A percentile compares a stretch with the other conserved stretches of the same genome.
Conservation (phyloP, 2,888 invertebrate species). For the Cryptophagus acutangulus region DNA sequence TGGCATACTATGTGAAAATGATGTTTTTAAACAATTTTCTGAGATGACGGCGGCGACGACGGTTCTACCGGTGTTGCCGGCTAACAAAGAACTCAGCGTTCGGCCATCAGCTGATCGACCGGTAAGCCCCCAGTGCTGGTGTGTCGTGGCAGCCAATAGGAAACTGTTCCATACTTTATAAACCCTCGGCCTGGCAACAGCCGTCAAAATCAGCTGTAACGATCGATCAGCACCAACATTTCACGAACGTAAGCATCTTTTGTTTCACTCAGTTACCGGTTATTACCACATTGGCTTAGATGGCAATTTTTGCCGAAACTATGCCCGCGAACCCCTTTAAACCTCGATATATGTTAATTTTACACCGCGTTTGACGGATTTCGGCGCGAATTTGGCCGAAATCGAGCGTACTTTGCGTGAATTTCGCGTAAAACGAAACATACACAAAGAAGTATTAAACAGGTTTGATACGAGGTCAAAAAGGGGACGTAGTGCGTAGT, state of each 20-base stretch:
- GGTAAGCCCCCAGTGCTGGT: conserved; percentile 29
- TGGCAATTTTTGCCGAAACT: neutral
- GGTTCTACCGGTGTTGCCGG: conserved; percentile 24
- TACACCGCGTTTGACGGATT: neutral
- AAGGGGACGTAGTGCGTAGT: conserved; percentile 20
- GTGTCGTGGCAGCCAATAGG: conserved; percentile 34
- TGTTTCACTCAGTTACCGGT: conserved; percentile 34
- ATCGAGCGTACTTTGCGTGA: conserved; percentile 32
- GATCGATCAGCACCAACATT: conserved; percentile 33
- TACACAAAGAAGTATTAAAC: conserved; percentile 34
- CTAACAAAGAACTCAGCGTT: conserved; percentile 36
- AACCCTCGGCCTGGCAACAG: conserved; percentile 45
- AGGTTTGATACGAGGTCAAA: conserved; percentile 25
- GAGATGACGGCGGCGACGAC: conserved; percentile 15
- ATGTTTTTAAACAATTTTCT: conserved; percentile 8
- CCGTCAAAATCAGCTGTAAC: conserved; percentile 47
- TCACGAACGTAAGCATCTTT: conserved; percentile 23
- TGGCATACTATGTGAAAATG: neutral
- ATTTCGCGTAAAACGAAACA: conserved; percentile 24
- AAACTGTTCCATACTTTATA: conserved; percentile 31
- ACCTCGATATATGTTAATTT: neutral
- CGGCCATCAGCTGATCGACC: conserved; percentile 41
- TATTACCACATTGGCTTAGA: conserved; percentile 29
- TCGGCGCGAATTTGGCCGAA: neutral
- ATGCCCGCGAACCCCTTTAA: conserved; percentile 1